A percentile compares a stretch with the other conserved stretches of the same genome.
These are phyloP conservation scores for Pipa parva DNA, from an alignment of 2,113 vertebrate species.

Conservation along the genomic window DNA sequence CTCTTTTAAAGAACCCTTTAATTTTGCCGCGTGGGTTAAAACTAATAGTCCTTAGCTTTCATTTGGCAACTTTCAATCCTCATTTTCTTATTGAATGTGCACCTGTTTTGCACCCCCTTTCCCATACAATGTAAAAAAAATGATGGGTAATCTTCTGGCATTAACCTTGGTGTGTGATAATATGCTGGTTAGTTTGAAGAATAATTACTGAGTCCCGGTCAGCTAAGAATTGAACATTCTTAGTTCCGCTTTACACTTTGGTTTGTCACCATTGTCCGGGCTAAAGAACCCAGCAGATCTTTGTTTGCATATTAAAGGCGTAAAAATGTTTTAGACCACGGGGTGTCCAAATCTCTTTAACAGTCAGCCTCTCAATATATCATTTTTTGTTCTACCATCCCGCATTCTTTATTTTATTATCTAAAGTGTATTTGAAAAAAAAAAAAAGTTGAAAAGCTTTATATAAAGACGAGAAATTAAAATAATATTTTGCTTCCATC, in stretches of 20 bases:
- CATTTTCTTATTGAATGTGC: slow-evolving; percentile 82
- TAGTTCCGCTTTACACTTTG: slow-evolving; percentile 58
- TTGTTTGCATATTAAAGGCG: slow-evolving; percentile 10
- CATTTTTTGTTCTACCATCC: no score
- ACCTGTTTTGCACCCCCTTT: slow-evolving; percentile 96
- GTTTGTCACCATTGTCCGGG: slow-evolving; percentile 54
- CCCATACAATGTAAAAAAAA: slow-evolving; percentile 80
- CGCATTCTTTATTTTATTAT: no score
- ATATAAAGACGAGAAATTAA: no score
- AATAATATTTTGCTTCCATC: no score
- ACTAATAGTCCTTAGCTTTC: slow-evolving; percentile 79
- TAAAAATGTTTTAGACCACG: no score
- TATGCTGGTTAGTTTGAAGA: slow-evolving; percentile 84
- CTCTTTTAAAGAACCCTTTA: slow-evolving; percentile 76
- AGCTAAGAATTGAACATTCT: slow-evolving; percentile 69
- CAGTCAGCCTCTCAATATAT: no score
- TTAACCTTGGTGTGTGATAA: slow-evolving; percentile 88
- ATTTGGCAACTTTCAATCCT: slow-evolving; percentile 66
- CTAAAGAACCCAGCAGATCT: slow-evolving; percentile 47
- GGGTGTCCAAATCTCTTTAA: no score
- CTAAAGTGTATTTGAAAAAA: no score
- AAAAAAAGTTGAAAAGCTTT: no score
- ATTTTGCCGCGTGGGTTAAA: slow-evolving; percentile 72
- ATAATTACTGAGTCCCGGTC: slow-evolving; percentile 80
- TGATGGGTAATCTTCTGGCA: slow-evolving; percentile 87